A percentile compares a stretch with the other conserved stretches of the same genome.
These are phyloP conservation scores for Dreissena rostriformis DNA, from an alignment of 1,140 invertebrate species.

Conservation along the genomic window DNA sequence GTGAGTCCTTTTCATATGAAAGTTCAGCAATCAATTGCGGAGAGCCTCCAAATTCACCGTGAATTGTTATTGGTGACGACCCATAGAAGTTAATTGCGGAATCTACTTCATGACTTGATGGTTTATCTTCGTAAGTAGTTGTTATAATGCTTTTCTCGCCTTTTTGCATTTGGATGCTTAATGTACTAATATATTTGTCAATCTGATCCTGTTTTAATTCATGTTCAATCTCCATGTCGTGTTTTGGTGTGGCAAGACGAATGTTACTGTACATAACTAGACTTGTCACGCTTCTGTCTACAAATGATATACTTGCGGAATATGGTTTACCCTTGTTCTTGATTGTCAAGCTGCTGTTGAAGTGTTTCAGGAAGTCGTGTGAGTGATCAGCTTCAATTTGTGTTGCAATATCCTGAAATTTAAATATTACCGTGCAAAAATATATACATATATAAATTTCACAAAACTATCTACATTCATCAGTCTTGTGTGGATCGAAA, in stretches of 20 bases:
- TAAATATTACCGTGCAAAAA: too few relatives aligned
- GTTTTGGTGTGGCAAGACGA: neutral
- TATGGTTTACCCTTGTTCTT: slow-evolving; percentile 38
- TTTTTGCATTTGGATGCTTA: slow-evolving; percentile 30
- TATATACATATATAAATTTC: too few relatives aligned
- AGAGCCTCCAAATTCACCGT: slow-evolving; percentile 37
- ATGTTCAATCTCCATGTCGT: slow-evolving; percentile 20
- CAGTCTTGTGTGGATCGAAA: too few relatives aligned
- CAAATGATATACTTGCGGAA: slow-evolving; percentile 16
- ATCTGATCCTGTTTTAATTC: slow-evolving; percentile 2
- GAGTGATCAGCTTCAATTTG: slow-evolving; percentile 51
- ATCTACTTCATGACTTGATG: slow-evolving; percentile 7
- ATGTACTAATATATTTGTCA: slow-evolving; percentile 27
- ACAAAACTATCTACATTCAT: too few relatives aligned
- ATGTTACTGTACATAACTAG: slow-evolving; percentile 42
- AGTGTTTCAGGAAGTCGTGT: slow-evolving; percentile 39
- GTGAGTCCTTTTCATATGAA: slow-evolving; percentile 28
- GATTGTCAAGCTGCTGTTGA: slow-evolving; percentile 45
- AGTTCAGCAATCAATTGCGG: slow-evolving; percentile 12
- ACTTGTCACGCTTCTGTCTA: slow-evolving; percentile 30
- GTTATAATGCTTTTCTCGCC: slow-evolving; percentile 25
- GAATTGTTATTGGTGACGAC: slow-evolving; percentile 11
- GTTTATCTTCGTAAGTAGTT: slow-evolving; percentile 24
- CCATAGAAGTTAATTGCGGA: slow-evolving; percentile 35
- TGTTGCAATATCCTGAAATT: slow-evolving; percentile 20